Percentiles rank a stretch among this genome's conserved stretches.
Conservation (phyloP, 2,113 vertebrate genomes). For the Podilymbus podiceps region DNA sequence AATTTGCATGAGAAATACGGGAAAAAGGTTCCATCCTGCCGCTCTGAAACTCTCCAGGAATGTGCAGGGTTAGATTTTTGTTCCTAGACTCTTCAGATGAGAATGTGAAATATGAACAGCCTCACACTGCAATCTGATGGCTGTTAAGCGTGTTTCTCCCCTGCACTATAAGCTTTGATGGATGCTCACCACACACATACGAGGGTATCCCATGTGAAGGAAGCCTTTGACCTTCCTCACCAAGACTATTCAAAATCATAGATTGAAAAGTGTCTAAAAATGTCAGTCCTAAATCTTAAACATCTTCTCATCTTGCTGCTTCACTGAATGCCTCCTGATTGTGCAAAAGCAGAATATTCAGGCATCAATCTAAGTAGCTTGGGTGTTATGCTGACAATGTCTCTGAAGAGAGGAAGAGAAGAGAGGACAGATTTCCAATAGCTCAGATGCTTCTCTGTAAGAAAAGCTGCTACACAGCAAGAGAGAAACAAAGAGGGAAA, state of each 20-base stretch:
- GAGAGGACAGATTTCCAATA: conserved; percentile 58
- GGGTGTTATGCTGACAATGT: conserved; percentile 37
- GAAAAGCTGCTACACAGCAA: conserved; percentile 41
- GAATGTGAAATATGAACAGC: not conserved
- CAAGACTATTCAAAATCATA: not conserved
- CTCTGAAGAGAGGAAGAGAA: conserved; percentile 23
- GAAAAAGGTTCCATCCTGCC: not conserved
- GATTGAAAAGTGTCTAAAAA: not conserved
- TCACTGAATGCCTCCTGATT: conserved; percentile 47
- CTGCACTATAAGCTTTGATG: not conserved
- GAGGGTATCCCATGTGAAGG: not conserved
- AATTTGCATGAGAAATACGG: conserved; percentile 27
- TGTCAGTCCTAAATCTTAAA: not conserved
- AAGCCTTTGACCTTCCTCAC: not conserved
- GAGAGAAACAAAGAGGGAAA: conserved; percentile 46
- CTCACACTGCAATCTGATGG: not conserved
- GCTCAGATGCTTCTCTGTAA: not conserved
- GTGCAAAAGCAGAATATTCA: conserved; percentile 37
- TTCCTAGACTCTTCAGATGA: not conserved
- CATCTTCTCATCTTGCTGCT: not conserved
- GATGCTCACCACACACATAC: not conserved
- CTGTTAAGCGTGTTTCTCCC: not conserved
- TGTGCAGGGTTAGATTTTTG: not conserved
- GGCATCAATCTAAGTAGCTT: not conserved
- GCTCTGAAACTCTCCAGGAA: conserved; percentile 29